phyloP scores from a whole-genome alignment of 1,140 invertebrate genomes.

The Teleopsis dalmanni region DNA sequence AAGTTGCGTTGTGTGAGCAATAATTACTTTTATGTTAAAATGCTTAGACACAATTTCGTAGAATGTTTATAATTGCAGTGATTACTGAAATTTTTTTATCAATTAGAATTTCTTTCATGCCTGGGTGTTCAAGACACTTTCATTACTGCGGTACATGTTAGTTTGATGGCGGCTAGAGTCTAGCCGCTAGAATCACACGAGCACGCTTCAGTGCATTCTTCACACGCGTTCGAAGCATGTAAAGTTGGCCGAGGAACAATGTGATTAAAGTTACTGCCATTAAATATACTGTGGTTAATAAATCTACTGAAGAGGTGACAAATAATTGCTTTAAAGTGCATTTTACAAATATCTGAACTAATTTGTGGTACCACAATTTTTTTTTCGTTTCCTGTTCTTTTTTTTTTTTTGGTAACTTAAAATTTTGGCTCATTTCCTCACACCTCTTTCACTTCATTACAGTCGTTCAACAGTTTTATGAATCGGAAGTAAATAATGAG shows the following conservation, averaged over 20 bases:
- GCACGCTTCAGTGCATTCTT: constrained; percentile 4
- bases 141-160: background rate
- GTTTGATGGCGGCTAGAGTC: background rate
- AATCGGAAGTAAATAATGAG: constrained; percentile 69
- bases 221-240: background rate
- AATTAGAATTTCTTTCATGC: no score
- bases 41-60: background rate
- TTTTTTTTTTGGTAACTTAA: background rate
- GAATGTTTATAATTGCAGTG: background rate
- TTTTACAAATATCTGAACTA: background rate
- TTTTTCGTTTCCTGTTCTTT: background rate
- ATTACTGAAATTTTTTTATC: constrained; percentile 6
- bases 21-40: background rate
- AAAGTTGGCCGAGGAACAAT: no score
- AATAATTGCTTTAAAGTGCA: background rate
- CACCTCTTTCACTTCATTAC: background rate
- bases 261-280: no score
- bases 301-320: no score
- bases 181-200: background rate
- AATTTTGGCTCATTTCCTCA: background rate
- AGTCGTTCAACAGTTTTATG: constrained; percentile 71
- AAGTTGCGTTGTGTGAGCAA: background rate
- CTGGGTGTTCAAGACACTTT: no score
- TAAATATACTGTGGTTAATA: no score
- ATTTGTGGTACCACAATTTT: background rate